Evolutionary conservation across 2,797 vertebrate species (phyloP), one percentile per base, ranked within the genome.

Genomic region (Lacerta viridis): DNA sequence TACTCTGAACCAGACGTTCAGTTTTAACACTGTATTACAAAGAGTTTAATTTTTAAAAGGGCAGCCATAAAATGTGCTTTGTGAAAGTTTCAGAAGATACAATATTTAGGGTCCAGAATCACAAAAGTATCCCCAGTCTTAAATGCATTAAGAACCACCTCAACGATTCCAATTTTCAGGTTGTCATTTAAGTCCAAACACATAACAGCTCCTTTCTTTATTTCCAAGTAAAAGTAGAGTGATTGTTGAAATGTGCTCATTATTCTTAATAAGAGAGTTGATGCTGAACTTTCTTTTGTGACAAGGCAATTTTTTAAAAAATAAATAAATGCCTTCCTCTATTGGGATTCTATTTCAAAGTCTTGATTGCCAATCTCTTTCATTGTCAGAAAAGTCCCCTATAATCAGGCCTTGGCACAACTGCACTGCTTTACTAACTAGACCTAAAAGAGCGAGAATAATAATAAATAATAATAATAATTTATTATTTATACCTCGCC

Each of bases 61-160:
- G n/a, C 69, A 91, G 76, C 74, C 80, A 91, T 25, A 71, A 33
- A 80, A 93, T 93, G 91, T 88, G 90, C 92, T 95, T 93, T 84
- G 66, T 89, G 92, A 43, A 74, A 92, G 93, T 80, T 93, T 93
- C 89, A 88, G 92, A 23, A 92, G 89, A 91, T 87, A 89, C 23
- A 33, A 81, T 17, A 88, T 87, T 86, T 91, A 92, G 91, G 76
- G 55, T 88, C 93, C 92, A 94, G 88, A 25, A 29, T 5, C 78
- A 93, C 82, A 95, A 93, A 93, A 93, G 91, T 94, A 96, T 94
- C 95, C 85, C 95, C 91, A 94, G 92, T 81, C 90, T 92, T 18
- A 39, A 64, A 11, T 17, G 41, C 36, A 66, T 39, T 66, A 66
- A 92, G 90, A 91, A 95, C 96, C 94, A 88, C 36, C 89, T 82